Evolutionary conservation across 2,797 vertebrate genomes (phyloP).

Genomic region (Remorina albescens): DNA sequence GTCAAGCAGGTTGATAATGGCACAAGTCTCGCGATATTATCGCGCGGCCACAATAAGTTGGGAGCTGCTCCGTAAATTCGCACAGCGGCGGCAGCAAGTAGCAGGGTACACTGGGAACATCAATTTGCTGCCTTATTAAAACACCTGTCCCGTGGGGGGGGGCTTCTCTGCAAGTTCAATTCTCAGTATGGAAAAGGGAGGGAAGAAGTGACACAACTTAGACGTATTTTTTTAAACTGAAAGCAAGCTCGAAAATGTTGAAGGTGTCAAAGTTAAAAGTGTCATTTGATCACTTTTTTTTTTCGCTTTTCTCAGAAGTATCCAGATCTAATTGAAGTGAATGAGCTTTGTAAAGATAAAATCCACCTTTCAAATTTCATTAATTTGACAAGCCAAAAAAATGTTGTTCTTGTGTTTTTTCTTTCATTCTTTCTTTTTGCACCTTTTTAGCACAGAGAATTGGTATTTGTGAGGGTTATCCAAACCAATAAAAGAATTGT

Average conservation of each 20-base stretch:
- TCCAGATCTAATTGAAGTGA: conserved; percentile 8
- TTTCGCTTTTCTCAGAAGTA: conserved; percentile 19
- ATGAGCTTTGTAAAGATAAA: conserved; percentile 11
- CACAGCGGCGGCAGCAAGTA: conserved; percentile 87
- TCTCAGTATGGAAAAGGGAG: background rate
- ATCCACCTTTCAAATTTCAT: conserved; percentile 14
- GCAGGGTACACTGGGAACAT: conserved; percentile 71
- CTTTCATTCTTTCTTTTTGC: background rate
- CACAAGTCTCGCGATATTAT: conserved; percentile 93
- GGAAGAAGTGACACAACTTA: background rate
- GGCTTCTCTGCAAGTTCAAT: background rate
- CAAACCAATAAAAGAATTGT: conserved; percentile 43
- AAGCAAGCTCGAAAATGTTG: too few species aligned
- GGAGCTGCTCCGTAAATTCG: conserved; percentile 85
- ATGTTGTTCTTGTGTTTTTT: conserved; percentile 5
- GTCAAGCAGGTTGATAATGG: conserved; percentile 91
- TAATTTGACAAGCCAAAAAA: conserved; percentile 14
- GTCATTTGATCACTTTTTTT: background rate
- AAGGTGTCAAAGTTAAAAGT: background rate
- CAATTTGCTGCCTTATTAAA: conserved; percentile 62
- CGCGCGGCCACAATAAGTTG: conserved; percentile 78
- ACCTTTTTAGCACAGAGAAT: conserved; percentile 5
- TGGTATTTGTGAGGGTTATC: conserved; percentile 17
- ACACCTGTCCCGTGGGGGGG: conserved; percentile 70
- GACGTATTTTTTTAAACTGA: background rate